Percentiles rank a stretch among this genome's conserved stretches.
Conservation (phyloP, 2,113 vertebrate genomes). For the Numenius arquata region DNA sequence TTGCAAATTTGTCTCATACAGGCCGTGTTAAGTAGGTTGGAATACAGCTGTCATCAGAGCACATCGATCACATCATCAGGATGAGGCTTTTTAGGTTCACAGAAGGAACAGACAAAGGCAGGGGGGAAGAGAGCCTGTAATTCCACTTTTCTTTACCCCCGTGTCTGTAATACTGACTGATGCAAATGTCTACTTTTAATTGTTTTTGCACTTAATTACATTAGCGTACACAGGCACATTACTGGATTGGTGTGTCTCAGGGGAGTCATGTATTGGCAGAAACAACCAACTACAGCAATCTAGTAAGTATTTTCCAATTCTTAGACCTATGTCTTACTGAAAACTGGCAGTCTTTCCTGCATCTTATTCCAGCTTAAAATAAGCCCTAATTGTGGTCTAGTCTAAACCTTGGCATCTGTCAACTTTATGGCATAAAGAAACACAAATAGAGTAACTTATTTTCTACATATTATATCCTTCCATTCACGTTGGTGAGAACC, state of each 20-base stretch:
- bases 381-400: neutral
- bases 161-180: neutral
- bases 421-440: neutral
- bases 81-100: neutral
- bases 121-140: neutral
- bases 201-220: neutral
- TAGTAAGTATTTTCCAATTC: neutral
- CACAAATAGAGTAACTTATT: neutral
- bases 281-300: fast-evolving
- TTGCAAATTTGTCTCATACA: neutral
- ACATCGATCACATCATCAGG: neutral
- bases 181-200: neutral
- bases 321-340: neutral
- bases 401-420: neutral
- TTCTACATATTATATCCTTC: neutral
- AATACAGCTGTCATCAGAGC: neutral
- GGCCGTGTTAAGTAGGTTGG: neutral
- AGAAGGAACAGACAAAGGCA: neutral
- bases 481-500: neutral
- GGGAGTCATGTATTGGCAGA: neutral
- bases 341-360: neutral
- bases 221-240: neutral
- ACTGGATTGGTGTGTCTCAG: neutral
- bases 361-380: neutral
- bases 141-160: neutral